Evolutionary conservation across 2,888 invertebrate species (phyloP).

Genomic region (Ectropis crepuscularia): DNA sequence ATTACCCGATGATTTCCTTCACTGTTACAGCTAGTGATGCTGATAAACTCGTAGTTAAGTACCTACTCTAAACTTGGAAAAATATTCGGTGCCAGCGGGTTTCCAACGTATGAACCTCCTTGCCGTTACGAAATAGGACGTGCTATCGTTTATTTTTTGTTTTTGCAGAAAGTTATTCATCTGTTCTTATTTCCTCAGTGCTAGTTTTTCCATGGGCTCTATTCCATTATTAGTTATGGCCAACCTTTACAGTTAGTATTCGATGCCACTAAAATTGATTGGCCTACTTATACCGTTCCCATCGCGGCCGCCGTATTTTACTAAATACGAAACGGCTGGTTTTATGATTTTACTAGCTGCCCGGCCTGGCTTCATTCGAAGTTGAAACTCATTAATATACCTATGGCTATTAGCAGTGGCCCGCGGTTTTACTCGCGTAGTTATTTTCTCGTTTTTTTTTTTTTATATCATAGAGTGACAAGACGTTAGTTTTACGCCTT

Average conservation of each 20-base stretch:
- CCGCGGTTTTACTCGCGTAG: neutral
- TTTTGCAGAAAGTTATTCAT: neutral
- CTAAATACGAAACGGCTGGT: constrained; percentile 7
- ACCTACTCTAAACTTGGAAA: no score
- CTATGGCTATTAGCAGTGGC: neutral
- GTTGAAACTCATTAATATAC: no score
- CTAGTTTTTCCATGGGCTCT: constrained; percentile 7
- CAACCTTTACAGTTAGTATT: constrained; percentile 22
- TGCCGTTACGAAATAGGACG: no score
- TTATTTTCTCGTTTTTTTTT: no score
- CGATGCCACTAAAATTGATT: constrained; percentile 26
- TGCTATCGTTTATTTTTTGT: neutral
- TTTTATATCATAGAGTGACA: no score
- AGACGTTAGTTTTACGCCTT: no score
- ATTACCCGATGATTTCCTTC: no score
- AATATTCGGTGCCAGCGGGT: no score
- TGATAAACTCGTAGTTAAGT: no score
- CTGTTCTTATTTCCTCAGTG: neutral
- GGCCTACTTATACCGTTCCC: constrained; percentile 17
- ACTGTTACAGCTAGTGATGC: no score
- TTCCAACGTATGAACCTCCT: no score
- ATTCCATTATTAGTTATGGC: constrained; percentile 21
- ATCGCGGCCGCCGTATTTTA: constrained; percentile 14
- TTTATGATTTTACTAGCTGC: constrained; percentile 1
- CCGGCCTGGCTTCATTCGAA: no score